Evolutionary conservation across 2,113 vertebrate species (phyloP).

Genomic region (Trematocara marginatum): DNA sequence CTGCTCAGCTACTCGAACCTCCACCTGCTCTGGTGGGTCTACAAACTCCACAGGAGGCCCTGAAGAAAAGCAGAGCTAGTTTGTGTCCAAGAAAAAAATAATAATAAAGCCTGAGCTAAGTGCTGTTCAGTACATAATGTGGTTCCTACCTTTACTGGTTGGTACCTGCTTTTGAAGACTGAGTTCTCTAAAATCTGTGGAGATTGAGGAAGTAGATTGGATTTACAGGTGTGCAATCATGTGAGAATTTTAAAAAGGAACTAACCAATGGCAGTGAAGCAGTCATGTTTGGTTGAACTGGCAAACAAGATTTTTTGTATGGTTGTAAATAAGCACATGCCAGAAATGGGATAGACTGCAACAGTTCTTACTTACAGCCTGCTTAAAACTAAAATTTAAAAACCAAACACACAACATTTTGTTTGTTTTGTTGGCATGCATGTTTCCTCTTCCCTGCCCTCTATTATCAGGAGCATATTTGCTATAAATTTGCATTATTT

Average conservation of each 20-base stretch:
- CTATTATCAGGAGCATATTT: background rate
- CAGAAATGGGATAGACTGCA: background rate
- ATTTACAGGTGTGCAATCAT: background rate
- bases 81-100: background rate
- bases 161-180: constrained; percentile 15
- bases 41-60: constrained; percentile 63
- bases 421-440: background rate
- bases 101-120: background rate
- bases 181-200: background rate
- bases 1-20: constrained; percentile 58
- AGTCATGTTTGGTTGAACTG: constrained; percentile 24
- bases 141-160: constrained; percentile 31
- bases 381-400: background rate
- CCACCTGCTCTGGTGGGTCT: constrained; percentile 60
- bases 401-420: background rate
- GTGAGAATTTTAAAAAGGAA: background rate
- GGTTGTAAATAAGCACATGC: background rate
- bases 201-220: background rate
- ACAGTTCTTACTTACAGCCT: background rate
- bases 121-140: too few species aligned
- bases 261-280: constrained; percentile 40
- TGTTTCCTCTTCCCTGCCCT: background rate
- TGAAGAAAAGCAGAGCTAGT: background rate
- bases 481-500: background rate
- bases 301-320: background rate